These are phyloP conservation scores for Busseola fusca DNA, from an alignment of 2,888 invertebrate species.

Conservation along the genomic window DNA sequence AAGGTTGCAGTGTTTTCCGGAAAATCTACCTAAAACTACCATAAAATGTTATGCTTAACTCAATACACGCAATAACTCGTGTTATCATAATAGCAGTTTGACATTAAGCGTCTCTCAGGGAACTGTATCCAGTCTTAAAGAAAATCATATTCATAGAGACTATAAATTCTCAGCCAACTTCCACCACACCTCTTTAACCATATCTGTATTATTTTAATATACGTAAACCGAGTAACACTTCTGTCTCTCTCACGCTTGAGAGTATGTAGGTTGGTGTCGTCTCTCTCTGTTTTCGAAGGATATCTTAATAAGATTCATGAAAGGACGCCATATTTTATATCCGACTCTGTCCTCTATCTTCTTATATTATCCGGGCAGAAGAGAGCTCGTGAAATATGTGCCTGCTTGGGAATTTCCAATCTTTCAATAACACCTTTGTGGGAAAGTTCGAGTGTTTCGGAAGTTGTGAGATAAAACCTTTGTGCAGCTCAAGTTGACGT, in stretches of 20 bases:
- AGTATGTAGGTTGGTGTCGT: conserved; percentile 66
- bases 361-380: conserved; percentile 88
- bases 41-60: conserved; percentile 33
- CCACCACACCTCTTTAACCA: conserved; percentile 86
- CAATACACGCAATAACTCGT: conserved; percentile 55
- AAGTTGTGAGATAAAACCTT: conserved; percentile 71
- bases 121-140: conserved; percentile 84
- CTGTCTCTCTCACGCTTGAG: conserved; percentile 65
- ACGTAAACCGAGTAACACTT: conserved; percentile 81
- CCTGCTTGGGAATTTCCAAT: conserved; percentile 88
- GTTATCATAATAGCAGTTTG: conserved; percentile 70
- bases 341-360: conserved; percentile 90
- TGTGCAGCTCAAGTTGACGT: conserved; percentile 51
- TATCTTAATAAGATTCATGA: conserved; percentile 95
- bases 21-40: conserved; percentile 2
- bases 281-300: conserved; percentile 90
- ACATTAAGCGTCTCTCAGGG: conserved; percentile 79
- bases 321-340: conserved; percentile 95
- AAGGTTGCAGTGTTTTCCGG: not conserved
- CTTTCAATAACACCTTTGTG: conserved; percentile 88
- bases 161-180: conserved; percentile 82
- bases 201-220: conserved; percentile 88
- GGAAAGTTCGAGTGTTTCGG: conserved; percentile 75
- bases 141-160: conserved; percentile 88
- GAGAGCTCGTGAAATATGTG: conserved; percentile 87